Evolutionary conservation across 1,140 invertebrate genomes (phyloP).

Genomic region (Pomacea maculata): DNA sequence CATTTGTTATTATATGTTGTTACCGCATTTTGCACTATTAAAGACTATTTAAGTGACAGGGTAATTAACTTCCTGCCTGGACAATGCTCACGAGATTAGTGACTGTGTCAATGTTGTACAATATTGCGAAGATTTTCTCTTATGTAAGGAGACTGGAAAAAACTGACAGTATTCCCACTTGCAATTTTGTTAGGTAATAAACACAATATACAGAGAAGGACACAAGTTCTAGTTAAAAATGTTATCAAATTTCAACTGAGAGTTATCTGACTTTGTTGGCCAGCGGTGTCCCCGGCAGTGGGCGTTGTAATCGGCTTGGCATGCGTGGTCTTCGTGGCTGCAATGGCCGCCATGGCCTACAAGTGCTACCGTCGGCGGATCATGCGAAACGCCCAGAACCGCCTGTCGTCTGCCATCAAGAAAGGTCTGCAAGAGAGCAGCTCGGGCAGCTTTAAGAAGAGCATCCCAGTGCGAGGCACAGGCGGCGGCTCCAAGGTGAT

Average conservation of each 20-base stretch:
- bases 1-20: no score
- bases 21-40: no score
- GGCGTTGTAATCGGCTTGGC: conserved; percentile 53
- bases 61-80: no score
- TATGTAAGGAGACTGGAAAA: no score
- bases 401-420: conserved; percentile 62
- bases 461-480: conserved; percentile 32
- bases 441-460: conserved; percentile 47
- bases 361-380: conserved; percentile 57
- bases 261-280: conserved; percentile 16
- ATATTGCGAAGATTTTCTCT: no score
- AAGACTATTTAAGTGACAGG: no score
- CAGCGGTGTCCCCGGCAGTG: conserved; percentile 49
- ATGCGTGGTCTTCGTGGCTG: conserved; percentile 45
- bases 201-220: background rate
- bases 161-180: no score
- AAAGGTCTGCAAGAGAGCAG: conserved; percentile 60
- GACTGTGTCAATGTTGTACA: no score
- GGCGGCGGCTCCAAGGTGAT: conserved; percentile 45
- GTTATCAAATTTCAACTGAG: background rate
- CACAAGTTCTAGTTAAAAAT: background rate
- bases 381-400: conserved; percentile 52
- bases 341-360: conserved; percentile 49
- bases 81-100: no score
- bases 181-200: no score